Evolutionary conservation across 2,113 vertebrate species (phyloP).

Genomic region (Ageneiosus marmoratus): DNA sequence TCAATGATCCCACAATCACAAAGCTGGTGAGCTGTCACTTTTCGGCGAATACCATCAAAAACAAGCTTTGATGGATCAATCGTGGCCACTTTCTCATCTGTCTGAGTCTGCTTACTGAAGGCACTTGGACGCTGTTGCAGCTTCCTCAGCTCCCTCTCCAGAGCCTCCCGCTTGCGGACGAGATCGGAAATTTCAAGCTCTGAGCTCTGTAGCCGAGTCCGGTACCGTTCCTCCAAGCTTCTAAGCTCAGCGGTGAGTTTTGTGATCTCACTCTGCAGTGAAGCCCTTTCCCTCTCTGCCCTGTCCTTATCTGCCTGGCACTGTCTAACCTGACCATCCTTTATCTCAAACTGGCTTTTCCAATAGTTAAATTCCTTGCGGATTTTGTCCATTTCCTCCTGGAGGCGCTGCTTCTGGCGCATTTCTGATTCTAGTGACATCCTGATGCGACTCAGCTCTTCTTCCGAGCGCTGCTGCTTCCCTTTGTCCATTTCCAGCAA

Average conservation of each 20-base stretch:
- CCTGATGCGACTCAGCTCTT: slow-evolving; percentile 87
- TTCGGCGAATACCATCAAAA: slow-evolving; percentile 86
- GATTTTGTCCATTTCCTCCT: slow-evolving; percentile 86
- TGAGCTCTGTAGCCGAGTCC: slow-evolving; percentile 75
- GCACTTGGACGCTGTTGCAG: slow-evolving; percentile 78
- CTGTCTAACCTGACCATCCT: slow-evolving; percentile 81
- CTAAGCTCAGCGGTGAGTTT: slow-evolving; percentile 84
- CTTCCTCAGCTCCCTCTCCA: slow-evolving; percentile 84
- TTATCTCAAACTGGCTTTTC: slow-evolving; percentile 88
- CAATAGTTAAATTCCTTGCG: slow-evolving; percentile 86
- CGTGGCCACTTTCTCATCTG: slow-evolving; percentile 75
- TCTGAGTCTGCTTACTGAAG: slow-evolving; percentile 80
- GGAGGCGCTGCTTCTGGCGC: slow-evolving; percentile 86
- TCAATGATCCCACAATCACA: slow-evolving; percentile 88
- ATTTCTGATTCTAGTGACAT: slow-evolving; percentile 83
- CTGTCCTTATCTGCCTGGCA: slow-evolving; percentile 81
- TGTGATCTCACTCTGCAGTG: slow-evolving; percentile 82
- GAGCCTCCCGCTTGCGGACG: slow-evolving; percentile 72
- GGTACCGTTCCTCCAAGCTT: slow-evolving; percentile 83
- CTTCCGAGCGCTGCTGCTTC: slow-evolving; percentile 81
- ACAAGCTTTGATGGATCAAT: slow-evolving; percentile 87
- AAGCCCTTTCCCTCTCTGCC: slow-evolving; percentile 80
- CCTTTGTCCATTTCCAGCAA: slow-evolving; percentile 88
- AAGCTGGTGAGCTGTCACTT: slow-evolving; percentile 90
- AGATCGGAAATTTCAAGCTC: slow-evolving; percentile 81